Percentiles rank a stretch among this genome's conserved stretches.
phyloP scores from a whole-genome alignment of 2,888 invertebrate genomes.

The Phaonia tiefii region DNA sequence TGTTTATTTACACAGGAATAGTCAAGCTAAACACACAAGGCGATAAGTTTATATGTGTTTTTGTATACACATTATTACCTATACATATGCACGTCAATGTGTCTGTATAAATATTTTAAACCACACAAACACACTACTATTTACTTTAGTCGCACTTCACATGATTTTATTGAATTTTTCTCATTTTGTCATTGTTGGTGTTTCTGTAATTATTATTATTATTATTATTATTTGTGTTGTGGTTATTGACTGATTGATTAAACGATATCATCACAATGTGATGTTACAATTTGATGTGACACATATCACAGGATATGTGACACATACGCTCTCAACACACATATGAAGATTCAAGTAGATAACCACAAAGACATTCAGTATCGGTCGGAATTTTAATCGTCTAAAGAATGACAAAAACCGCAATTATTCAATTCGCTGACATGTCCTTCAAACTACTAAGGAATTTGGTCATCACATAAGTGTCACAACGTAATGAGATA shows the following conservation, averaged over 20 bases:
- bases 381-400: not conserved
- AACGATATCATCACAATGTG: not conserved
- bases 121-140: not conserved
- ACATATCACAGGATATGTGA: too few relatives aligned
- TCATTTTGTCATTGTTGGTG: not conserved
- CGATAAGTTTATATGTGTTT: too few relatives aligned
- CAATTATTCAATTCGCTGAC: too few relatives aligned
- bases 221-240: not conserved
- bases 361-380: not conserved
- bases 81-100: too few relatives aligned
- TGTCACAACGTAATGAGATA: too few relatives aligned
- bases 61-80: too few relatives aligned
- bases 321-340: not conserved
- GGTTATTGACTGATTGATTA: conserved; percentile 11
- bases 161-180: conserved; percentile 19
- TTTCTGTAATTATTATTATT: too few relatives aligned
- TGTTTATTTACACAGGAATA: conserved; percentile 51
- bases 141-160: not conserved
- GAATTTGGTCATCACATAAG: not conserved
- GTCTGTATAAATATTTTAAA: too few relatives aligned
- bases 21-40: conserved; percentile 11
- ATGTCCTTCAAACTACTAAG: not conserved
- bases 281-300: too few relatives aligned
- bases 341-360: not conserved
- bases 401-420: too few relatives aligned